Base-by-base conservation (phyloP, 2,888 invertebrate genomes). In the Bruchidius siliquastri region DNA sequence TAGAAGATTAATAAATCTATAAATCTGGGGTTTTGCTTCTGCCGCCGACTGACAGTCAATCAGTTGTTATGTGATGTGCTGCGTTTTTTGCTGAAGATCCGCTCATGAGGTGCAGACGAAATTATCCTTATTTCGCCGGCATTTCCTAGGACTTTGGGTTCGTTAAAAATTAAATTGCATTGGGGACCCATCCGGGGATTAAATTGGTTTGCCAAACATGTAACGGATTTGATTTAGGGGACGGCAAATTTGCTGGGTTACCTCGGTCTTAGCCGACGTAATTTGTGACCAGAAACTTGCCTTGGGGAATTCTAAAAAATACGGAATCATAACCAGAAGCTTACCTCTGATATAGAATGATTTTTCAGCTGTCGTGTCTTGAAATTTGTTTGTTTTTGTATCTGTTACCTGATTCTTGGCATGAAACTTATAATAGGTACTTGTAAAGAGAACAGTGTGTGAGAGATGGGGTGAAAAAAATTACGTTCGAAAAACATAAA, bases 101-200 rank as follows among this genome's bases (percentile, higher is more conserved):
- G 49, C 49, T 49, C 49, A 49, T 49, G 49, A 49, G 10, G 6
- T 13, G 13, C 18, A 49, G 49, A 49, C 49, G 49, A 49, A 13
- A 13, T 49, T 18, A 49, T 18, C 49, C 74, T 73, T 73, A 74
- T 75, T 75, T 73, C 73, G 72, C 73, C 71, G 72, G 71, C 75
- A 74, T 71, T 74, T 74, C 22, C 32, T 30, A n/a, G 66, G 70
- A 30, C 49, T 18, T 18, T 18, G 18, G 49, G 70, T 72, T 73
- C 74, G 69, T 77, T 75, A 77, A 77, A 76, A 77, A 77, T 77
- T 75, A 74, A 73, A 75, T 73, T 72, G 67, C 75, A 74, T 74
- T 73, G 72, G 49, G 69, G 72, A 69, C 72, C 71, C 73, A 73
- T 71, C 69, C 72, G 49, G 72, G 73, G 22, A 72, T 68, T 72